These are phyloP conservation scores for Drosophila emarginata DNA, from an alignment of 2,888 invertebrate genomes.

Conservation along the genomic window DNA sequence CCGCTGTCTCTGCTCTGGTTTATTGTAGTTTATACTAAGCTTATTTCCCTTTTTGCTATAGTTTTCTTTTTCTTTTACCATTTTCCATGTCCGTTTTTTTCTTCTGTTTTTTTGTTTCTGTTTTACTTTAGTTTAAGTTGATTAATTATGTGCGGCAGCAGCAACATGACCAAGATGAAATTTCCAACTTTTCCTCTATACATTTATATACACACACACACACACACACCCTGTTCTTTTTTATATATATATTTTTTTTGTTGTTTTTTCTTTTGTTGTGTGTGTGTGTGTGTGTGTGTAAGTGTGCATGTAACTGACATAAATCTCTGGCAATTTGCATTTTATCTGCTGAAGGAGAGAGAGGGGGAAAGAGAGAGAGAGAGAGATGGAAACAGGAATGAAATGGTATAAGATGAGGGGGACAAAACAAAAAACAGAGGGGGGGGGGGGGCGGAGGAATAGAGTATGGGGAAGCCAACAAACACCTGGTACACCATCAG, in stretches of 20 bases:
- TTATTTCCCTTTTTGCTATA: slow-evolving; percentile 23
- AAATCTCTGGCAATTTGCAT: slow-evolving; percentile 63
- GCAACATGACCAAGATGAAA: slow-evolving; percentile 8
- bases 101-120: slow-evolving; percentile 7
- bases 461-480: not conserved
- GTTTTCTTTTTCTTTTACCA: slow-evolving; percentile 31
- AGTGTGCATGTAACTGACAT: slow-evolving; percentile 34
- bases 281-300: slow-evolving; percentile 15
- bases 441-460: not conserved
- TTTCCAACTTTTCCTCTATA: not conserved
- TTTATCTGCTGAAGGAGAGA: slow-evolving; percentile 38
- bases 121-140: slow-evolving; percentile 12
- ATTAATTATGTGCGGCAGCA: slow-evolving; percentile 11
- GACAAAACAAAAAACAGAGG: too few species aligned
- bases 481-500: slow-evolving; percentile 11
- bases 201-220: not conserved
- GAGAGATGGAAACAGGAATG: slow-evolving; percentile 3
- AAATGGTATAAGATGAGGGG: not conserved
- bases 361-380: too few species aligned
- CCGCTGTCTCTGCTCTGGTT: not conserved
- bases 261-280: too few species aligned
- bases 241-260: too few species aligned
- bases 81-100: slow-evolving; percentile 23
- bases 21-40: not conserved
- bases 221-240: not conserved